Evolutionary conservation across 2,888 invertebrate genomes (phyloP).

Genomic region (Xestoiulus laeticollis): DNA sequence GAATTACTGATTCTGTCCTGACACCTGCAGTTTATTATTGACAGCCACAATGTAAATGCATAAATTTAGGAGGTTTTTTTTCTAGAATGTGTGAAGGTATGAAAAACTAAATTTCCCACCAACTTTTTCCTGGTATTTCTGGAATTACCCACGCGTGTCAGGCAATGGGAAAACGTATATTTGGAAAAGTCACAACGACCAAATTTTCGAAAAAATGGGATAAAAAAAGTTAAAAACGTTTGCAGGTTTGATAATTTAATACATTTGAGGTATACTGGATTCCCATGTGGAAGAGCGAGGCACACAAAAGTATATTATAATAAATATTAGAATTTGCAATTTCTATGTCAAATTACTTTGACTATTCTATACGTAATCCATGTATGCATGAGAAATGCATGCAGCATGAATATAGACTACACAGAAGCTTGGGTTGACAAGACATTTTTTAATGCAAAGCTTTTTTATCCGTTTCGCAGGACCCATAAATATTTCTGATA

Average conservation of each 20-base stretch:
- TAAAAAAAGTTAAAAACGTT: too few relatives aligned
- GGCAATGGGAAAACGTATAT: background rate
- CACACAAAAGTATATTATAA: too few relatives aligned
- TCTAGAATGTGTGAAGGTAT: background rate
- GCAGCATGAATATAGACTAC: background rate
- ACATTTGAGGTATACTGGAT: background rate
- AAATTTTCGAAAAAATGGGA: too few relatives aligned
- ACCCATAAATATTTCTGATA: background rate
- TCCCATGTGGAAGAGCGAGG: too few relatives aligned
- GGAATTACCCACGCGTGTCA: background rate
- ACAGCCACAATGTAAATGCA: background rate
- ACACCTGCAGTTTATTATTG: slow-evolving; percentile 11
- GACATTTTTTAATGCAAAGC: background rate
- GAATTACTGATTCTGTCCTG: background rate
- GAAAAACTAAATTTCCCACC: background rate
- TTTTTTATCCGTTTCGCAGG: background rate
- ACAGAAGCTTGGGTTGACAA: background rate
- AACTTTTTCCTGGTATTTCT: background rate
- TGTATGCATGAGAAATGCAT: background rate
- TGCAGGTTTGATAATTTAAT: too few relatives aligned
- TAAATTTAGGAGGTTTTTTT: background rate
- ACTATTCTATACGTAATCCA: background rate
- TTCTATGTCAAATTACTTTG: background rate
- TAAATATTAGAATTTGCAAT: background rate
- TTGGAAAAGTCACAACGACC: background rate